These are phyloP conservation scores for Acanthurus leucopareius DNA, from an alignment of 2,797 vertebrate genomes.

Conservation along the genomic window DNA sequence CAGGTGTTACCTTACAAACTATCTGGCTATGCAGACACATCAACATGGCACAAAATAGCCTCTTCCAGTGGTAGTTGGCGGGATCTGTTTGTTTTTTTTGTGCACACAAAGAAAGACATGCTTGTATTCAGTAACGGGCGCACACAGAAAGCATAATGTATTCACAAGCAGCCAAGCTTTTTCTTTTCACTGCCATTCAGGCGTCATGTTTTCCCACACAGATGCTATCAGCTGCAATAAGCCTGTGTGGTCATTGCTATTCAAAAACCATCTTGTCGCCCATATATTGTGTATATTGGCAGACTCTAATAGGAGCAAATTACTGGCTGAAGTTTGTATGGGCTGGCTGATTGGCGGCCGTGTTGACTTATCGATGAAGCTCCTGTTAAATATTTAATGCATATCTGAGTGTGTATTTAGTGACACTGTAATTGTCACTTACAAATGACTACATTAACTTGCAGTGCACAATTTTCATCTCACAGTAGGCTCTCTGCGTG, in stretches of 20 bases:
- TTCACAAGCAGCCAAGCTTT: conserved; percentile 50
- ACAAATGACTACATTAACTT: conserved; percentile 45
- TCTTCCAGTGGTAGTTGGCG: conserved; percentile 36
- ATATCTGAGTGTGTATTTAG: conserved; percentile 22
- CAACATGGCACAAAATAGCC: conserved; percentile 61
- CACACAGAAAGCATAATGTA: conserved; percentile 33
- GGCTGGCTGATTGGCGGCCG: conserved; percentile 25
- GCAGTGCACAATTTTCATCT: conserved; percentile 44
- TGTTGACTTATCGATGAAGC: conserved; percentile 42
- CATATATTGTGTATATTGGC: conserved; percentile 55
- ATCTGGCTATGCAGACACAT: conserved; percentile 35
- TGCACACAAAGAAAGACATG: conserved; percentile 9
- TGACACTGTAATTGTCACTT: conserved; percentile 51
- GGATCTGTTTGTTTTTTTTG: neutral
- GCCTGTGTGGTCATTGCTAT: conserved; percentile 58
- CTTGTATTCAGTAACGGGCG: neutral
- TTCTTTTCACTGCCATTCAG: conserved; percentile 66
- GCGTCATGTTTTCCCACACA: conserved; percentile 60
- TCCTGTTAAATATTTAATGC: conserved; percentile 52
- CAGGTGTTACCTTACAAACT: conserved; percentile 11
- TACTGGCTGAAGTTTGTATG: conserved; percentile 43
- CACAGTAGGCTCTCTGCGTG: conserved; percentile 27
- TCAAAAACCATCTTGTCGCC: conserved; percentile 56
- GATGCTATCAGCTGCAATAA: conserved; percentile 71
- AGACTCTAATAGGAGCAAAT: conserved; percentile 61